Percentiles rank a stretch among this genome's conserved stretches.
These are phyloP conservation scores for Pedetes capensis DNA, from an alignment of 2,113 vertebrate species.

Conservation along the genomic window DNA sequence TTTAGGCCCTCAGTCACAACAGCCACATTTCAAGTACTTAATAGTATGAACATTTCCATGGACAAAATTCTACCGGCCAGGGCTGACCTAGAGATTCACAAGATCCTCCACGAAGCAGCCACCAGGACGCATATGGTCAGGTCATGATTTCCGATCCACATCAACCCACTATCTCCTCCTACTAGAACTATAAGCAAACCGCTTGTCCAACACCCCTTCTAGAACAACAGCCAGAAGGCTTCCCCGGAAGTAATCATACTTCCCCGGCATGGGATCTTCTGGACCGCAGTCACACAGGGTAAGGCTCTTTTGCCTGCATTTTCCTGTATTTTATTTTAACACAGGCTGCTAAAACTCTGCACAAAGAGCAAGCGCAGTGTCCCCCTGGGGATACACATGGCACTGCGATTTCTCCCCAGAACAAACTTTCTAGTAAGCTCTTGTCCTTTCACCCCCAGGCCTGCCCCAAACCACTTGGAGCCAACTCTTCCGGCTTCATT, in stretches of 20 bases:
- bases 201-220: background rate
- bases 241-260: background rate
- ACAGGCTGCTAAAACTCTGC: background rate
- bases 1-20: background rate
- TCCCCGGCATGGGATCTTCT: background rate
- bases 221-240: background rate
- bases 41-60: background rate
- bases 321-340: slow-evolving; percentile 9
- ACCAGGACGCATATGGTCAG: background rate
- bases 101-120: background rate
- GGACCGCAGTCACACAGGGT: background rate
- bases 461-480: background rate
- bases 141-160: background rate
- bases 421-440: slow-evolving; percentile 19
- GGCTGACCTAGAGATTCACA: accelerated
- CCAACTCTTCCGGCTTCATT: background rate
- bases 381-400: background rate
- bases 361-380: background rate
- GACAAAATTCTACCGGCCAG: background rate
- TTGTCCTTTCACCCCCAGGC: background rate
- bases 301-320: background rate
- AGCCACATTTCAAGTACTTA: background rate
- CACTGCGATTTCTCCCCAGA: background rate
- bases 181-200: background rate
- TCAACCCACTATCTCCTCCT: background rate